These are phyloP conservation scores for Gymnopithys bicolor DNA, from an alignment of 2,797 vertebrate species.

Conservation along the genomic window DNA sequence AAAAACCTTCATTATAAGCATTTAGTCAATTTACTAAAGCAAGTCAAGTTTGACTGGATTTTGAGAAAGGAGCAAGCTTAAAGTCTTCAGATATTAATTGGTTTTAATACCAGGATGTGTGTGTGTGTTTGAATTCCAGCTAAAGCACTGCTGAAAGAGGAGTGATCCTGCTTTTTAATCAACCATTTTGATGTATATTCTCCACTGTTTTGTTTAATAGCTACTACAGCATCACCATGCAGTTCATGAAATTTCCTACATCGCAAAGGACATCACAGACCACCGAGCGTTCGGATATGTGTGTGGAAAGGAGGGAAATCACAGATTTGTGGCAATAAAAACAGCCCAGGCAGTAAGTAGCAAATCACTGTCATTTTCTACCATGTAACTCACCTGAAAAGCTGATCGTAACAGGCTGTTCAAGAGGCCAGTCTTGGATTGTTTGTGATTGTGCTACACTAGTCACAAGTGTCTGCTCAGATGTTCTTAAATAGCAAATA, in stretches of 20 bases:
- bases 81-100: background rate
- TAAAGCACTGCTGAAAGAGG: background rate
- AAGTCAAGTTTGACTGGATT: background rate
- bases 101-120: slow-evolving; percentile 8
- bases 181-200: slow-evolving; percentile 7
- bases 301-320: slow-evolving; percentile 97
- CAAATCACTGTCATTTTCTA: background rate
- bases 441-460: background rate
- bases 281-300: slow-evolving; percentile 97
- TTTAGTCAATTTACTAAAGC: background rate
- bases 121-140: background rate
- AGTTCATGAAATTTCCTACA: slow-evolving; percentile 99
- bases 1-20: background rate
- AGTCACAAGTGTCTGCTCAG: background rate
- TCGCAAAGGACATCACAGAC: slow-evolving; percentile 98
- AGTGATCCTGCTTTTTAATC: background rate
- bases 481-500: background rate
- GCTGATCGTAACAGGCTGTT: background rate
- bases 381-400: background rate
- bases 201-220: slow-evolving; percentile 71
- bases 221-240: slow-evolving; percentile 96
- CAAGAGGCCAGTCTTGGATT: background rate
- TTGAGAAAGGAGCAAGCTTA: background rate
- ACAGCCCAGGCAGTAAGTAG: slow-evolving; percentile 94
- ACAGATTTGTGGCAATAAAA: slow-evolving; percentile 98